Conservation (phyloP, 2,888 invertebrate genomes). For the Proisotoma minuta region DNA sequence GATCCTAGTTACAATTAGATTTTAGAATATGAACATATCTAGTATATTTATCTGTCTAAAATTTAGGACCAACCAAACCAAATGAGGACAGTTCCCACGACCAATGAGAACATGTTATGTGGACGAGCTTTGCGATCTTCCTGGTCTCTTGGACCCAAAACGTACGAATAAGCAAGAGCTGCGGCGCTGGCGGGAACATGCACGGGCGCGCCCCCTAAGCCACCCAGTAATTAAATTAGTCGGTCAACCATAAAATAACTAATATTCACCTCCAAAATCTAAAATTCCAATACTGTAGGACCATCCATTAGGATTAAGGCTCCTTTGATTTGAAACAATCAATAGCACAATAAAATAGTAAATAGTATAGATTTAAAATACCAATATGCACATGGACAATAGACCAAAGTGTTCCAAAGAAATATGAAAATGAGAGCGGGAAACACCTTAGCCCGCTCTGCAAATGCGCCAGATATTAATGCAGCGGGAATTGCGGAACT, state of each 20-base stretch:
- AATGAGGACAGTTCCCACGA: conserved; percentile 15
- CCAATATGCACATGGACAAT: conserved; percentile 11
- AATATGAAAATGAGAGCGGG: conserved; percentile 9
- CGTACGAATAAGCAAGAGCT: conserved; percentile 12
- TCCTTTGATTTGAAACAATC: too few species aligned
- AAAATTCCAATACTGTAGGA: conserved; percentile 4
- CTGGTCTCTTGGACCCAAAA: conserved; percentile 12
- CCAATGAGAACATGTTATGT: conserved; percentile 17
- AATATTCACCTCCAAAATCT: too few species aligned
- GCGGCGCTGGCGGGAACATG: conserved; percentile 23
- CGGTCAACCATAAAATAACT: too few species aligned
- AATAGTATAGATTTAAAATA: too few species aligned
- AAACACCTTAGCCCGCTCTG: conserved; percentile 5
- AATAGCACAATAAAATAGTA: too few species aligned
- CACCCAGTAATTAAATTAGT: too few species aligned
- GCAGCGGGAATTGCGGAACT: background rate
- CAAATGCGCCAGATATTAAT: conserved; percentile 1
- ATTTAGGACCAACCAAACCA: too few species aligned
- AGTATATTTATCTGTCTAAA: too few species aligned
- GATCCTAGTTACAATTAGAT: too few species aligned
- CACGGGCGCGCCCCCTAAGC: conserved; percentile 21
- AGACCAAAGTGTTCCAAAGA: conserved; percentile 4
- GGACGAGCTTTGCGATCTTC: conserved; percentile 8
- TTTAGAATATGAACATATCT: too few species aligned
- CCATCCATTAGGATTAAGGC: conserved; percentile 23